A percentile compares a stretch with the other conserved stretches of the same genome.
Evolutionary conservation across 2,888 invertebrate species (phyloP).

Genomic region (Hydrotaea cyrtoneurina): DNA sequence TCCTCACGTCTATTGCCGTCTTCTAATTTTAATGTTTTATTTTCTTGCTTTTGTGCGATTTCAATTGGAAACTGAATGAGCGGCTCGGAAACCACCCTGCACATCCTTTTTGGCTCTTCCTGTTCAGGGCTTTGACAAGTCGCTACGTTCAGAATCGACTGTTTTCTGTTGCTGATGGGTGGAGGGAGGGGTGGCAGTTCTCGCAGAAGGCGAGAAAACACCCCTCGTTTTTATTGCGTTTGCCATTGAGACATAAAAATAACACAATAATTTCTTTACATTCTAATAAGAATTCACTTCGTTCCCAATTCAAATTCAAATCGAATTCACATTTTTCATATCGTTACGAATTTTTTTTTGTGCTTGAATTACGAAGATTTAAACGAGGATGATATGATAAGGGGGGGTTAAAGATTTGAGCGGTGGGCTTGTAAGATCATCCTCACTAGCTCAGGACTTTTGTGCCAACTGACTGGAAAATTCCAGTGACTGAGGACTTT

Average conservation of each 20-base stretch:
- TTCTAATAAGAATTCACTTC: constrained; percentile 22
- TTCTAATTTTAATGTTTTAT: constrained; percentile 33
- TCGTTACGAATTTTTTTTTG: background rate
- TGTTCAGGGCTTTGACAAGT: constrained; percentile 18
- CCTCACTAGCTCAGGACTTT: no score
- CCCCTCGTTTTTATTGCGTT: constrained; percentile 40
- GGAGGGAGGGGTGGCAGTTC: background rate
- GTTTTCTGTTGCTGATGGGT: constrained; percentile 11
- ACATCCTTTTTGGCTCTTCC: constrained; percentile 14
- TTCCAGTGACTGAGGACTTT: no score
- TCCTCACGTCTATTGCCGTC: constrained; percentile 21
- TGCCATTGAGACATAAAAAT: constrained; percentile 27
- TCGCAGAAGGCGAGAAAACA: constrained; percentile 24
- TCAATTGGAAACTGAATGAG: constrained; percentile 65
- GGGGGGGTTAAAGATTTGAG: no score
- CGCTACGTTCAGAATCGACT: background rate
- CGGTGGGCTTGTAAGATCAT: no score
- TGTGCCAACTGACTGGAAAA: no score
- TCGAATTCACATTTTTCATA: constrained; percentile 57
- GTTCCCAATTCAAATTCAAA: constrained; percentile 35
- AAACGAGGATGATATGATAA: background rate
- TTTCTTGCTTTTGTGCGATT: constrained; percentile 41
- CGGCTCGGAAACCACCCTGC: constrained; percentile 38
- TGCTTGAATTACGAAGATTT: background rate
- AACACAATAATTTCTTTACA: constrained; percentile 52